These are phyloP conservation scores for Tribolium freemani DNA, from an alignment of 2,888 invertebrate species.

Conservation along the genomic window DNA sequence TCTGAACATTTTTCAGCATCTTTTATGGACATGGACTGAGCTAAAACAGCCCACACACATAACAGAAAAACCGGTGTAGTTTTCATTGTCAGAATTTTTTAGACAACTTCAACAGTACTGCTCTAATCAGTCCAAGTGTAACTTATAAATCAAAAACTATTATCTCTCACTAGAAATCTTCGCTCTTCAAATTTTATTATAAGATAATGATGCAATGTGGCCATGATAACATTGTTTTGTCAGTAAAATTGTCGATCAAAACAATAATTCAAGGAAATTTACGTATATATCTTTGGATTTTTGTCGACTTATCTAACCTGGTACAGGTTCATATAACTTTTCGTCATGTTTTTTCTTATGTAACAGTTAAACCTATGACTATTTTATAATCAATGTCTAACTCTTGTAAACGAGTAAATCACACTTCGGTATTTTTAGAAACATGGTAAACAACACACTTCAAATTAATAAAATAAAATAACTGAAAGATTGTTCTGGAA, in stretches of 20 bases:
- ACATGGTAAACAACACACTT: too few species aligned
- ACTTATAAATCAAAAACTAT: too few species aligned
- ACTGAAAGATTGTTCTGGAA: too few species aligned
- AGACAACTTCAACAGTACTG: not conserved
- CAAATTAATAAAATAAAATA: too few species aligned
- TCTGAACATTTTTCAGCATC: conserved; percentile 5
- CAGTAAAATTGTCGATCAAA: not conserved
- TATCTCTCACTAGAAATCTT: not conserved
- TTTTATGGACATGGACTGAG: not conserved
- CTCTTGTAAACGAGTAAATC: too few species aligned
- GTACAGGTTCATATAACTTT: too few species aligned
- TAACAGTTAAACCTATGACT: too few species aligned
- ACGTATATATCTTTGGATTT: not conserved
- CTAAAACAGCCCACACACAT: not conserved
- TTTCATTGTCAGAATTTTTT: not conserved
- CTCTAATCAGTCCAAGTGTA: too few species aligned
- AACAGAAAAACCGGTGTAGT: not conserved
- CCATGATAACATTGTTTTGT: not conserved
- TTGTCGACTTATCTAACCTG: too few species aligned
- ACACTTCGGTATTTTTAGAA: too few species aligned
- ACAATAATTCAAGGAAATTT: not conserved
- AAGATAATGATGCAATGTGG: not conserved
- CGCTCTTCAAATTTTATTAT: not conserved
- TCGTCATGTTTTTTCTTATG: too few species aligned
- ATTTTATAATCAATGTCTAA: too few species aligned